Evolutionary conservation across 2,888 invertebrate genomes (phyloP).

Genomic region (Magallana nippona): DNA sequence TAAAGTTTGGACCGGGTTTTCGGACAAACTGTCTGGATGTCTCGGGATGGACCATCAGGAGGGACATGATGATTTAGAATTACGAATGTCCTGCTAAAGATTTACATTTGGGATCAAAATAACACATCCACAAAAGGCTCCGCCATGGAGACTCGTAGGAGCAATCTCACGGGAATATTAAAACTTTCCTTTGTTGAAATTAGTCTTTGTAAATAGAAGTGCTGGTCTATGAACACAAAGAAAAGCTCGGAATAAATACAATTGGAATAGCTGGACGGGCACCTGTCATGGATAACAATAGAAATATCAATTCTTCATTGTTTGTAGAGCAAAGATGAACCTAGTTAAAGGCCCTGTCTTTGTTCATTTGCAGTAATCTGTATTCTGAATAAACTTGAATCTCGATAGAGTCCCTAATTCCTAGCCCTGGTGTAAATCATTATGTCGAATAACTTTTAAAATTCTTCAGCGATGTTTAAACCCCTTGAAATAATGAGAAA

Average conservation of each 20-base stretch:
- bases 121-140: neutral
- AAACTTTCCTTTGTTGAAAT: constrained; percentile 37
- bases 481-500: neutral
- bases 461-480: constrained; percentile 13
- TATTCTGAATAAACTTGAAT: neutral
- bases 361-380: neutral
- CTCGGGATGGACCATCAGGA: constrained; percentile 22
- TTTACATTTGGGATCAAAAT: neutral
- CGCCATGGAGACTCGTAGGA: constrained; percentile 3
- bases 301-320: constrained; percentile 8
- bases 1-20: constrained; percentile 34
- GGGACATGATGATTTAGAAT: constrained; percentile 2
- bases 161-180: constrained; percentile 25
- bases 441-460: constrained; percentile 25
- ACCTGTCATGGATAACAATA: neutral
- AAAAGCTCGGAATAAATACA: constrained; percentile 27
- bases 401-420: neutral
- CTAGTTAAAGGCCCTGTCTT: constrained; percentile 8
- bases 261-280: neutral
- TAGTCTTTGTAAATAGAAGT: constrained; percentile 30
- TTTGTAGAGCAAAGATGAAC: constrained; percentile 11
- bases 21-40: constrained; percentile 1
- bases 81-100: neutral
- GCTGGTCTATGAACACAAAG: constrained; percentile 20
- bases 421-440: neutral